Conservation (phyloP, 2,888 invertebrate genomes). For the Lycia hirtaria region DNA sequence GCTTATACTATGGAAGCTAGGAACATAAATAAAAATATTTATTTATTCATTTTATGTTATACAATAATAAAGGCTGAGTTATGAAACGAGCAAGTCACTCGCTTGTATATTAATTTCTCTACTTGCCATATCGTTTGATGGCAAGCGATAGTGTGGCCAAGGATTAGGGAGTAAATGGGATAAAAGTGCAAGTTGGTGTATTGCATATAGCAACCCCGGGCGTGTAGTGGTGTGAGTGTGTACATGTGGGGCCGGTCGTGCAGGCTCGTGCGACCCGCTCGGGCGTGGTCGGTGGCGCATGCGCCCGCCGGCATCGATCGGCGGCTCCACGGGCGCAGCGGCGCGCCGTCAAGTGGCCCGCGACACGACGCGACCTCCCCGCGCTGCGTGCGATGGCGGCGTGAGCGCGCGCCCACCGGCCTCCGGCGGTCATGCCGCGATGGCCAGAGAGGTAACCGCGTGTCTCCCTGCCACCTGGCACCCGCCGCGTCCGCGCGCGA, state of each 20-base stretch:
- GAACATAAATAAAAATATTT: too few relatives aligned
- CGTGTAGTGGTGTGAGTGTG: neutral
- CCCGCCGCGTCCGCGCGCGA: slow-evolving; percentile 25
- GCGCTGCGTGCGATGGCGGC: slow-evolving; percentile 82
- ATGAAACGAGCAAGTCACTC: too few relatives aligned
- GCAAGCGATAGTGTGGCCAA: too few relatives aligned
- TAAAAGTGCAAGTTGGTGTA: neutral
- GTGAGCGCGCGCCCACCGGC: slow-evolving; percentile 84
- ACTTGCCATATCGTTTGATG: too few relatives aligned
- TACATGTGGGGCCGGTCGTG: slow-evolving; percentile 2
- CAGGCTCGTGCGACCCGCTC: slow-evolving; percentile 37
- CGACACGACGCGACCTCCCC: slow-evolving; percentile 79
- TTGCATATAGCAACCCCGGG: slow-evolving; percentile 24
- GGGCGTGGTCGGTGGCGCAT: slow-evolving; percentile 55
- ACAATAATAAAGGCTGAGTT: too few relatives aligned
- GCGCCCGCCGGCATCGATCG: slow-evolving; percentile 68
- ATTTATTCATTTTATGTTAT: too few relatives aligned
- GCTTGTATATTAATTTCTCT: too few relatives aligned
- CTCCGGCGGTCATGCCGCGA: slow-evolving; percentile 89
- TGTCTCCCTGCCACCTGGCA: too few relatives aligned
- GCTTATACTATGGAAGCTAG: too few relatives aligned
- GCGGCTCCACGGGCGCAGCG: slow-evolving; percentile 73
- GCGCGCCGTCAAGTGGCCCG: slow-evolving; percentile 64
- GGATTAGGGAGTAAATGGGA: too few relatives aligned
- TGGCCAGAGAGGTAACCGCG: slow-evolving; percentile 89